phyloP scores from a whole-genome alignment of 2,113 vertebrate species.

The Oryctolagus cuniculus region mOryCun1.1 NC_091442.1:40291001-40291500 shows the following conservation, averaged over 20 bases:
- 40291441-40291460: neutral
- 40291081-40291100: neutral
- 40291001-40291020: neutral
- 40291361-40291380: neutral
- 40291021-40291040: neutral
- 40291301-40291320: neutral
- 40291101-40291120: constrained; percentile 48
- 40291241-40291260: neutral
- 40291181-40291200: neutral
- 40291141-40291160: neutral
- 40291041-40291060: neutral
- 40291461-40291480: neutral
- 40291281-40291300: neutral
- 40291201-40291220: constrained; percentile 27
- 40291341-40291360: neutral
- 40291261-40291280: neutral
- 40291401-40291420: neutral
- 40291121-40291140: neutral
- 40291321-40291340: neutral
- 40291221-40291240: neutral
- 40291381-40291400: neutral
- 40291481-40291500: neutral
- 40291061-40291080: neutral
- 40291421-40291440: neutral
- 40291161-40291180: neutral